Conservation (phyloP, 2,113 vertebrate species). For the Nyctibius bracteatus region DNA sequence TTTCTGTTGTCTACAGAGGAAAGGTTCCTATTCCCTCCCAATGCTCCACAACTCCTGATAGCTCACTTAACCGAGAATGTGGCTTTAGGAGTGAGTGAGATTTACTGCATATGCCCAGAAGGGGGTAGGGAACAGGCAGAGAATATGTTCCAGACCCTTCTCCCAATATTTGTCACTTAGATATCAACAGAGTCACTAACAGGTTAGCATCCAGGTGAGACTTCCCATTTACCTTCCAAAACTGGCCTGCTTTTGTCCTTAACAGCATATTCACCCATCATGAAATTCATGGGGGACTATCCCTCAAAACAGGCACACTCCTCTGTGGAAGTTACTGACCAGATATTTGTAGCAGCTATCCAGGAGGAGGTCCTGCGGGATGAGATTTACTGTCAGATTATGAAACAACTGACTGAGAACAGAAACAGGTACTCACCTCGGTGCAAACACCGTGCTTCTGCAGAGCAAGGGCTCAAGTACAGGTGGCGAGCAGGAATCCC, state of each 20-base stretch:
- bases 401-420: slow-evolving; percentile 93
- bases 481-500: not conserved
- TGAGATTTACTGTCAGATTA: slow-evolving; percentile 96
- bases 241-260: slow-evolving; percentile 49
- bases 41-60: not conserved
- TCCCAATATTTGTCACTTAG: not conserved
- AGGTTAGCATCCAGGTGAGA: not conserved
- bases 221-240: not conserved
- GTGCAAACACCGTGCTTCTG: not conserved
- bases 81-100: not conserved
- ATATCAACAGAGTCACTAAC: not conserved
- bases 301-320: slow-evolving; percentile 84
- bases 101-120: not conserved
- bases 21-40: not conserved
- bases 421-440: slow-evolving; percentile 78
- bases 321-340: slow-evolving; percentile 85
- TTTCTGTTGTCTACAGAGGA: not conserved
- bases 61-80: not conserved
- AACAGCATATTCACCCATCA: slow-evolving; percentile 79
- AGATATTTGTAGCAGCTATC: slow-evolving; percentile 86
- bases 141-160: not conserved
- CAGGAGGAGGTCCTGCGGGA: slow-evolving; percentile 80
- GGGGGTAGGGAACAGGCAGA: not conserved
- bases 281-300: slow-evolving; percentile 98
- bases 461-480: not conserved